phyloP scores from a whole-genome alignment of 2,888 invertebrate genomes.

The Cheilosia grossa region DNA sequence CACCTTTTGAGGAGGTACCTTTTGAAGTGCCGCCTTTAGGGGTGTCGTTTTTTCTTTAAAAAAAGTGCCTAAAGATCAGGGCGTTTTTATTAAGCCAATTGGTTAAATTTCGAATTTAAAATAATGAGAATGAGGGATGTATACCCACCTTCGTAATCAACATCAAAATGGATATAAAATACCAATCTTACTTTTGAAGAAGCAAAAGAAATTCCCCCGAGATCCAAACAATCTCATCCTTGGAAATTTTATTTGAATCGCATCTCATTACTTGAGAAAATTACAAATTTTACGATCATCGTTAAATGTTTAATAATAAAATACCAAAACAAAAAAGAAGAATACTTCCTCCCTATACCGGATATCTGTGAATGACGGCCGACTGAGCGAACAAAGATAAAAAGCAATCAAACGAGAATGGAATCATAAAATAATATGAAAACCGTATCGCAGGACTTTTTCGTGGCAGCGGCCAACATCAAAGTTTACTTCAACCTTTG shows the following conservation, averaged over 20 bases:
- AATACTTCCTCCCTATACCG: neutral
- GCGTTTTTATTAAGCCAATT: no score
- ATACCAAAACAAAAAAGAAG: slow-evolving; percentile 18
- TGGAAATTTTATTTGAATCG: slow-evolving; percentile 31
- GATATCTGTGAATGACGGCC: slow-evolving; percentile 20
- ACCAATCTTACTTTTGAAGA: no score
- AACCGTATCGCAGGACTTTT: slow-evolving; percentile 17
- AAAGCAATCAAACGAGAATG: slow-evolving; percentile 18
- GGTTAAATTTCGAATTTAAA: no score
- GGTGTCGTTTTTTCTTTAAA: no score
- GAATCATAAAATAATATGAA: slow-evolving; percentile 36
- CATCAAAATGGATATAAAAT: neutral
- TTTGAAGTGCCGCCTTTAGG: no score
- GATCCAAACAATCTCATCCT: neutral
- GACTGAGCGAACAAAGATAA: slow-evolving; percentile 19
- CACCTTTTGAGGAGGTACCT: no score
- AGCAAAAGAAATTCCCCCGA: neutral
- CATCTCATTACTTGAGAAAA: slow-evolving; percentile 55
- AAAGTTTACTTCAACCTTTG: neutral
- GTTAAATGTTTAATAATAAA: slow-evolving; percentile 54
- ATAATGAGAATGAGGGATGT: no score
- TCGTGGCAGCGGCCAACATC: neutral
- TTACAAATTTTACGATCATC: slow-evolving; percentile 57
- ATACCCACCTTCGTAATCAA: neutral
- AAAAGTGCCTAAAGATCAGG: no score